Conservation (phyloP, 2,113 vertebrate species). For the Panurus biarmicus region DNA sequence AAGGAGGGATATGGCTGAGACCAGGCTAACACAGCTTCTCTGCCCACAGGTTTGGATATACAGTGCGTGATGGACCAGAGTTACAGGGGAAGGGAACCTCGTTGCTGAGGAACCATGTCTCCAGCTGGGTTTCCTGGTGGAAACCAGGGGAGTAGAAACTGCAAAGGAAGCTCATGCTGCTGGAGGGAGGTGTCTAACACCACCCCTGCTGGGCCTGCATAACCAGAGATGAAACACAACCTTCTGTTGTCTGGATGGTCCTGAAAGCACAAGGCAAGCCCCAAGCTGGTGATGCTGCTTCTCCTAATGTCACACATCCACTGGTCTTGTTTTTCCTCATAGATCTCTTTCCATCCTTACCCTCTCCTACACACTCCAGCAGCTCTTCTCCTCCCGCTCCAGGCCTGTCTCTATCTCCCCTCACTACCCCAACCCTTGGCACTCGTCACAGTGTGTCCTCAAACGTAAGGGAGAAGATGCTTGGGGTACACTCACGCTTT, state of each 20-base stretch:
- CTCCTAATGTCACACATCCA: neutral
- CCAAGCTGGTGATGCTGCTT: neutral
- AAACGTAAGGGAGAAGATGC: accelerated
- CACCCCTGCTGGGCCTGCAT: neutral
- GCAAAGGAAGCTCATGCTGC: accelerated
- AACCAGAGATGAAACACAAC: neutral
- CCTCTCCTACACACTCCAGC: neutral
- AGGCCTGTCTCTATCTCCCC: neutral
- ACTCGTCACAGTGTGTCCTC: neutral
- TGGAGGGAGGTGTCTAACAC: neutral
- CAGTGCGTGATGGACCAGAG: neutral
- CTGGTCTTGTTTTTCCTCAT: neutral
- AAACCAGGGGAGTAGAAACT: neutral
- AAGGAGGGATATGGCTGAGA: neutral
- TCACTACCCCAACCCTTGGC: neutral
- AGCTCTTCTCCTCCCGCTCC: neutral
- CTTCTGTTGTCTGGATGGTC: neutral
- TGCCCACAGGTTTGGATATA: neutral
- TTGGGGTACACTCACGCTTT: neutral
- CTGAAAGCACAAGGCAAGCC: neutral
- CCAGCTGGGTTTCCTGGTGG: neutral
- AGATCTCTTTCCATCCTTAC: neutral
- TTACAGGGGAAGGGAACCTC: neutral
- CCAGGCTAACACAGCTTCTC: accelerated
- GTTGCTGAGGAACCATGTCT: neutral